These are phyloP conservation scores for Shinisaurus crocodilurus DNA, from an alignment of 2,113 vertebrate species.

Conservation along the genomic window DNA sequence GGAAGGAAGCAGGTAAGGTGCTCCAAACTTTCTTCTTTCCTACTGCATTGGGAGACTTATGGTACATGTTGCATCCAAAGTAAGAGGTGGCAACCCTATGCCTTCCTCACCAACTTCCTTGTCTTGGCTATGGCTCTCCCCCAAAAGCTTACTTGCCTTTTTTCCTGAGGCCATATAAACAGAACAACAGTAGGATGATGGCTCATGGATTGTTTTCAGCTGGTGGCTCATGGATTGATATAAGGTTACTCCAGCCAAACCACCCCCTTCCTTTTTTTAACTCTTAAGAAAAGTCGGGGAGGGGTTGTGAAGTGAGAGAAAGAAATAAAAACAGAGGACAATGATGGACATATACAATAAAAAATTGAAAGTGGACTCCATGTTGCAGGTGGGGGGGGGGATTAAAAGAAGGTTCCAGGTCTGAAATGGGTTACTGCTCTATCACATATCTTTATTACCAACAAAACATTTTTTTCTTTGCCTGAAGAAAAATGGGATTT, in stretches of 20 bases:
- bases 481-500: constrained; percentile 8
- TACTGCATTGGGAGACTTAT: neutral
- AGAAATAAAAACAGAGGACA: no score
- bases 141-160: neutral
- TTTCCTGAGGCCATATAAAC: neutral
- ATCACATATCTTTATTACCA: neutral
- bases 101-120: neutral
- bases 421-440: neutral
- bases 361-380: neutral
- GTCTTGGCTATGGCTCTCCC: neutral
- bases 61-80: neutral
- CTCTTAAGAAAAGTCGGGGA: neutral
- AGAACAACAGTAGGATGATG: neutral
- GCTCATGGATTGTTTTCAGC: neutral
- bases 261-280: neutral
- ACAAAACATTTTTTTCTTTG: constrained; percentile 7
- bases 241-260: neutral
- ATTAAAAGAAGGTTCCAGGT: neutral
- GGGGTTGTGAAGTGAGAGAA: neutral
- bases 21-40: neutral
- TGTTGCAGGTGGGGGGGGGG: neutral
- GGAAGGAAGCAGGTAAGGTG: neutral
- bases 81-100: neutral
- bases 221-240: neutral
- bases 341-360: neutral